Evolutionary conservation across 2,888 invertebrate genomes (phyloP).

Genomic region (Oscheius onirici): DNA sequence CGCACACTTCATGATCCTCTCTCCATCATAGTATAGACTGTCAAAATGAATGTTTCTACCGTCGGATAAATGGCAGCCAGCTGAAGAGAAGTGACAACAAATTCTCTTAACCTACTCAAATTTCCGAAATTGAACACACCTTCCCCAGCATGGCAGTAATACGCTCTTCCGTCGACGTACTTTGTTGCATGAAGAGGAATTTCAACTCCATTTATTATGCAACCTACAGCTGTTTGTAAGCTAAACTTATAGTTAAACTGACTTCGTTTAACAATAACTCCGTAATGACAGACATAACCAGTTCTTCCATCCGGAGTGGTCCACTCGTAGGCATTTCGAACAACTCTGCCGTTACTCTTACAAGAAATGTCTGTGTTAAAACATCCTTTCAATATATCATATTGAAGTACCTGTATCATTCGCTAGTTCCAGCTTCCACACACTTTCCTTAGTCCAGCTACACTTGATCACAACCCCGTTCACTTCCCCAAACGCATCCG

Average conservation of each 20-base stretch:
- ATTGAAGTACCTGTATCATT: neutral
- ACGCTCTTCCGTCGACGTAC: conserved; percentile 34
- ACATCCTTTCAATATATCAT: neutral
- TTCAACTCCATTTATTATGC: conserved; percentile 28
- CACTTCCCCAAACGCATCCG: conserved; percentile 38
- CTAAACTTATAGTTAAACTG: neutral
- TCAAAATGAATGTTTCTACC: conserved; percentile 39
- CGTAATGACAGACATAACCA: conserved; percentile 41
- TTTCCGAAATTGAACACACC: conserved; percentile 35
- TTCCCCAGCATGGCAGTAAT: conserved; percentile 36
- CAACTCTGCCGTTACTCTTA: conserved; percentile 1
- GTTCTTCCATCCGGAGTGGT: conserved; percentile 31
- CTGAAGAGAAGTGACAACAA: conserved; percentile 17
- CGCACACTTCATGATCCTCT: conserved; percentile 34
- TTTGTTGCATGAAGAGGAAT: conserved; percentile 36
- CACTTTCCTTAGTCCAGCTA: neutral
- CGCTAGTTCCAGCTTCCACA: conserved; percentile 13
- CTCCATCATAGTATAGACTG: conserved; percentile 28
- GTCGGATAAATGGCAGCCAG: conserved; percentile 32
- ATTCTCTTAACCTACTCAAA: conserved; percentile 24
- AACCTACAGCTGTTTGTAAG: conserved; percentile 27
- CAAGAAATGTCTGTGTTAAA: conserved; percentile 39
- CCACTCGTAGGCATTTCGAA: conserved; percentile 41
- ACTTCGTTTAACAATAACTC: conserved; percentile 39
- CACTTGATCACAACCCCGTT: conserved; percentile 39